Conservation (phyloP, 2,888 invertebrate species). For the Zelleria hepariella region DNA sequence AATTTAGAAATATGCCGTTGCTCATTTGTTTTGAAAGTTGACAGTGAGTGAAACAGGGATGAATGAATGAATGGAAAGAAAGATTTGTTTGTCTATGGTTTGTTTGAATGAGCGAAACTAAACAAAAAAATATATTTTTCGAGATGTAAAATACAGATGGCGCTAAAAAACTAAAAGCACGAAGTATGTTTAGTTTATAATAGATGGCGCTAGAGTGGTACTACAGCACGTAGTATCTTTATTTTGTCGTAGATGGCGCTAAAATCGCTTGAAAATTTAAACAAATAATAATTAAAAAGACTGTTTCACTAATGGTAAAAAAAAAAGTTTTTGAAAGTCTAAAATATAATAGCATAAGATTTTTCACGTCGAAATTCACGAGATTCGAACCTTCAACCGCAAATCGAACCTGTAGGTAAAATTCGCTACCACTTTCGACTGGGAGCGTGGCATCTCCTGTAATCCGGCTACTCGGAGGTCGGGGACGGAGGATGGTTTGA, state of each 20-base stretch:
- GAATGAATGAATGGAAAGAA: neutral
- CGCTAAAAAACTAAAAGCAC: too few species aligned
- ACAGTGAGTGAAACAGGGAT: conserved; percentile 43
- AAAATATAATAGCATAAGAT: neutral
- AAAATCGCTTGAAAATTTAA: neutral
- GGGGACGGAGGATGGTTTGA: conserved; percentile 92
- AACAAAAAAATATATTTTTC: too few species aligned
- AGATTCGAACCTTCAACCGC: neutral
- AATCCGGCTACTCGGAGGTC: conserved; percentile 98
- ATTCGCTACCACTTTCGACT: conserved; percentile 58
- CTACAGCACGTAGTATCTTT: too few species aligned
- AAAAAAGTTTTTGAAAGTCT: neutral
- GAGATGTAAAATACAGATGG: too few species aligned
- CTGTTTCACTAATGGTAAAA: too few species aligned
- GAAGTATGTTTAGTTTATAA: too few species aligned
- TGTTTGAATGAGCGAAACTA: neutral
- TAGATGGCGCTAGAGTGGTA: too few species aligned
- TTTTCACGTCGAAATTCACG: neutral
- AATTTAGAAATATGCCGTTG: neutral
- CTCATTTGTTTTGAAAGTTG: conserved; percentile 73
- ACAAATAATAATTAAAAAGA: neutral
- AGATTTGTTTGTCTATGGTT: neutral
- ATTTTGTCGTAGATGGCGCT: too few species aligned
- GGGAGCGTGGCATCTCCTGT: conserved; percentile 99
- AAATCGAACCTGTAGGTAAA: conserved; percentile 76